Evolutionary conservation across 1,140 invertebrate species (phyloP), one percentile per base, ranked within the genome.

Genomic region (Muscidifurax raptorellus): DNA sequence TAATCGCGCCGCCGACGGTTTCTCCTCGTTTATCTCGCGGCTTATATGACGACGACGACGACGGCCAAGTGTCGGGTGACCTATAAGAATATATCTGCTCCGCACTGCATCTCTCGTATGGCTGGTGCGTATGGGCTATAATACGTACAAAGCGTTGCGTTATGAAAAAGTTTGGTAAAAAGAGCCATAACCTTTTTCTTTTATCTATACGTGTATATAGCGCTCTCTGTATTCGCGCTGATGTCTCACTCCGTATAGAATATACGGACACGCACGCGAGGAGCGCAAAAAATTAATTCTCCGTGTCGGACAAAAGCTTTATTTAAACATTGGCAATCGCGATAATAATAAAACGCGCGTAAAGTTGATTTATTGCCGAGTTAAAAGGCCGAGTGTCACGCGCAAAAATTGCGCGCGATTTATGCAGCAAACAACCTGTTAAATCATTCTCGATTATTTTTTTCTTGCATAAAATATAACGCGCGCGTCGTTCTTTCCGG

Each of bases 51-150:
- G 36, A 32, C 18, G 7, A 75, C 36, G 22, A 59, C 52, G 52
- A 59, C 3, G 52, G n/a, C 32, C n/a, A 76, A 82, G 84, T 85
- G 79, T 85, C 79, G 79, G 52, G 36, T 85, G 78, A 85, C 84
- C 84, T 82, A 77, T 69, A 81, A 82, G 40, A 85, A 71, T 85
- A 80, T 80, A 79, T 74, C 72, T 44, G 66, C 59, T 59, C 71
- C 22, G 59, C 27, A 18, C 71, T 64, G 25, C 83, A 80, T 80
- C 83, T 44, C 59, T 59, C 32, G 18, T 30, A 18, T 30, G 25
- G 15, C 30, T 30, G 22, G 30, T 52, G 18, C 27, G 10, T 77
- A 30, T n/a, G n/a, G 22, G 64, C 2, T 10, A 69, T n/a, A 2
- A 12, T n/a, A 12, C 66, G 9, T 27, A 27, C 66, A 28, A 69